Percentiles rank a stretch among this genome's conserved stretches.
Conservation (phyloP, 2,888 invertebrate genomes). For the Philereme vetulata region DNA sequence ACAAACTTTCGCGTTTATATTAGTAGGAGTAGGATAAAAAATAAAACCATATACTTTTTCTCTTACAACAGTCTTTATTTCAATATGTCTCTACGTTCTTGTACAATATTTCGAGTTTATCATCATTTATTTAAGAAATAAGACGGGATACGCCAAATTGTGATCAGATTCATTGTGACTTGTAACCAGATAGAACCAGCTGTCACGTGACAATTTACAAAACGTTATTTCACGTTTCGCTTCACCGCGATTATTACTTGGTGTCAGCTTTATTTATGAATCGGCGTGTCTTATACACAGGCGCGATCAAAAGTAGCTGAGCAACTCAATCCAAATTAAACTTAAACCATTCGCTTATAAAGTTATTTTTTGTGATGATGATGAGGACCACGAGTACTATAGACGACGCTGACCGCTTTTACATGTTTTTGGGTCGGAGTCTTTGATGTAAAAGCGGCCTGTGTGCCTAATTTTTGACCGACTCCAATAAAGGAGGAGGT, state of each 20-base stretch:
- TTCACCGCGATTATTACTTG: slow-evolving; percentile 39
- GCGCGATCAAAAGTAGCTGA: slow-evolving; percentile 10
- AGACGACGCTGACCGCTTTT: too few species aligned
- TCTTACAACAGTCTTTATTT: too few species aligned
- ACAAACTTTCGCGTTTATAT: too few species aligned
- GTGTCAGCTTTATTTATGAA: slow-evolving; percentile 46
- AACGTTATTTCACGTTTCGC: slow-evolving; percentile 31
- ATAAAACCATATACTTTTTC: too few species aligned
- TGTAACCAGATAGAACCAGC: slow-evolving; percentile 3
- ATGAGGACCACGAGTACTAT: too few species aligned
- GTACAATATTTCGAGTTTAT: background rate
- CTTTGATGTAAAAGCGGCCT: too few species aligned
- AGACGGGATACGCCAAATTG: background rate
- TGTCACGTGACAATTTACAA: slow-evolving; percentile 34
- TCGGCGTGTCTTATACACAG: slow-evolving; percentile 25
- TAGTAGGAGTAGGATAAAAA: too few species aligned
- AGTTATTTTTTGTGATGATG: too few species aligned
- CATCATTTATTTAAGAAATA: background rate
- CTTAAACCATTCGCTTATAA: too few species aligned
- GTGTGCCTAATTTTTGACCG: too few species aligned
- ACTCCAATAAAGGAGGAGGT: too few species aligned
- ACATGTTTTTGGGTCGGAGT: too few species aligned
- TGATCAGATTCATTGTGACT: slow-evolving; percentile 8
- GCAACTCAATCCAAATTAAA: background rate
- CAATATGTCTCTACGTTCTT: background rate